Conservation (phyloP, 2,113 vertebrate species). For the Agapornis roseicollis region DNA sequence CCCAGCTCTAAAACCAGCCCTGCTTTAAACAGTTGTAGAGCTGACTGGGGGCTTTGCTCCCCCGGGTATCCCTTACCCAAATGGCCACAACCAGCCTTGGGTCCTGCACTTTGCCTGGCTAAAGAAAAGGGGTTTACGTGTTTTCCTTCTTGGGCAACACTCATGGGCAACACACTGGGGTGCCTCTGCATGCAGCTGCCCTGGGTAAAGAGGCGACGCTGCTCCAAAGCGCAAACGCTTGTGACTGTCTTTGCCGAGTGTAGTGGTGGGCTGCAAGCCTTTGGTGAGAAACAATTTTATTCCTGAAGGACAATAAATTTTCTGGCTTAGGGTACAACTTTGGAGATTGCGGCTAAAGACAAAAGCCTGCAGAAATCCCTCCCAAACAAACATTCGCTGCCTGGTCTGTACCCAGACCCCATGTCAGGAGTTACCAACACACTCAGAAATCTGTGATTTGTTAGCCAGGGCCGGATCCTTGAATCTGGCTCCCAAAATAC, state of each 20-base stretch:
- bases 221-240: neutral
- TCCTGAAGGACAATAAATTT: neutral
- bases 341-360: neutral
- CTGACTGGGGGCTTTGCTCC: neutral
- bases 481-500: neutral
- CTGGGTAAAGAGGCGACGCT: neutral
- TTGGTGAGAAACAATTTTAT: neutral
- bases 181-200: neutral
- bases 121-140: neutral
- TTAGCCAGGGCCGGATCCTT: neutral
- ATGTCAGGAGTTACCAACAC: neutral
- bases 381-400: neutral
- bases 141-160: neutral
- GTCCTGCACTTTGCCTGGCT: rapidly evolving
- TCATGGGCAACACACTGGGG: neutral
- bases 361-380: neutral
- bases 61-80: neutral
- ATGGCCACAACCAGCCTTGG: neutral
- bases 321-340: neutral
- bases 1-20: conserved; percentile 34
- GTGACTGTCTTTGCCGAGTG: neutral
- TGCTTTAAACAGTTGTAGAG: neutral
- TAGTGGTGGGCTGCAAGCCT: neutral
- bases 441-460: neutral
- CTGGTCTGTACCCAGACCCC: rapidly evolving